Conservation (phyloP, 2,113 vertebrate species). For the Pomatostomus ruficeps region DNA sequence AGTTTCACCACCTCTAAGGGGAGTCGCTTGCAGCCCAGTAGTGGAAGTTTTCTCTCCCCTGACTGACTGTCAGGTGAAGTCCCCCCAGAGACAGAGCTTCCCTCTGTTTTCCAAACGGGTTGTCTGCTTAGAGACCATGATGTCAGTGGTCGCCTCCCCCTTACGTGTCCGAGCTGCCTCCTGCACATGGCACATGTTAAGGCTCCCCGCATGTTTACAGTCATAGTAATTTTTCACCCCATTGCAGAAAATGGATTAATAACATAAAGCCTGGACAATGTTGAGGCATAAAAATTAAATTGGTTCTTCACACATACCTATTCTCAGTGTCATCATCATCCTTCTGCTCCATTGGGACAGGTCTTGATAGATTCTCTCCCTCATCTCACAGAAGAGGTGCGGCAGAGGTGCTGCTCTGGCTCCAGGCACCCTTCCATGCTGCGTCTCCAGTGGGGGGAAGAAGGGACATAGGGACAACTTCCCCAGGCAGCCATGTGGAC, state of each 20-base stretch:
- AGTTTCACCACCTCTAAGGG: background rate
- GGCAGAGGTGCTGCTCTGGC: rapidly evolving
- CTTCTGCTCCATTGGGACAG: background rate
- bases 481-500: background rate
- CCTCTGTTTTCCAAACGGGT: background rate
- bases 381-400: background rate
- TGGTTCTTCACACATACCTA: background rate
- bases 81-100: background rate
- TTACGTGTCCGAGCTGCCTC: rapidly evolving
- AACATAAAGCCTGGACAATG: background rate
- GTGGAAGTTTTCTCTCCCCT: background rate
- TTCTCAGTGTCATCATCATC: background rate
- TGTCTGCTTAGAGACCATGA: background rate
- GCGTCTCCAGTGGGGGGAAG: background rate
- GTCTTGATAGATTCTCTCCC: background rate
- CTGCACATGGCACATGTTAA: rapidly evolving
- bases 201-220: rapidly evolving
- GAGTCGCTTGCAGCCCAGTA: background rate
- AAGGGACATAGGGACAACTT: background rate
- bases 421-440: background rate
- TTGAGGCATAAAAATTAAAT: background rate
- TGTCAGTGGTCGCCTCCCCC: too few species aligned
- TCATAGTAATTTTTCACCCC: background rate
- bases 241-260: background rate
- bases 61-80: rapidly evolving